A percentile compares a stretch with the other conserved stretches of the same genome.
Conservation (phyloP, 1,140 invertebrate genomes). For the Atta colombica region DNA sequence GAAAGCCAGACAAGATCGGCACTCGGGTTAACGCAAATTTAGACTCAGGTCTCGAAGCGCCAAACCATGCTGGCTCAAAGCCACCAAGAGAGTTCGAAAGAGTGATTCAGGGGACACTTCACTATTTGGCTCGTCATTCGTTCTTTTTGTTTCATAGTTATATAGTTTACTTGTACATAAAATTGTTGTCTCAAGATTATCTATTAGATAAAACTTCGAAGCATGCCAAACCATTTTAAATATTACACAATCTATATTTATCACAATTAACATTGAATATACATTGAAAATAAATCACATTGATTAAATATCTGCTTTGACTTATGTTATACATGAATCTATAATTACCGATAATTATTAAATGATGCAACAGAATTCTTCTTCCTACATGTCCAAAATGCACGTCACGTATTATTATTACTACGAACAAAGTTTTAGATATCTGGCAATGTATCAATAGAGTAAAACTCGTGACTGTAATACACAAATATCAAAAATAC, state of each 20-base stretch:
- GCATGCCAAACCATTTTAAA: background rate
- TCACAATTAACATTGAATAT: background rate
- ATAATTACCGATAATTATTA: background rate
- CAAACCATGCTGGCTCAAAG: conserved; percentile 81
- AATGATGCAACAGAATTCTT: conserved; percentile 43
- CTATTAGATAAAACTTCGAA: background rate
- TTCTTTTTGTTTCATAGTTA: background rate
- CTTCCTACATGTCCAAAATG: conserved; percentile 12
- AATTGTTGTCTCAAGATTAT: background rate
- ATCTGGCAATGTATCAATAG: conserved; percentile 80
- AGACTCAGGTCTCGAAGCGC: conserved; percentile 80
- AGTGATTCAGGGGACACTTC: conserved; percentile 72
- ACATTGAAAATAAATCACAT: background rate
- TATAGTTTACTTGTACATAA: background rate
- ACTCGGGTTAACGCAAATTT: conserved; percentile 81
- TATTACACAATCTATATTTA: background rate
- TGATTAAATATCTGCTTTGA: background rate
- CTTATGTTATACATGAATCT: conserved; percentile 6
- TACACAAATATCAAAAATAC: conserved; percentile 57
- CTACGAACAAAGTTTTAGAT: conserved; percentile 47
- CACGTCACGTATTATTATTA: conserved; percentile 30
- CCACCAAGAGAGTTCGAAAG: conserved; percentile 70
- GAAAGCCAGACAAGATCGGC: conserved; percentile 51
- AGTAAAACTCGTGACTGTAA: conserved; percentile 74
- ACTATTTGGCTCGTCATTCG: conserved; percentile 35